Evolutionary conservation across 2,113 vertebrate genomes (phyloP).

Genomic region (Siphamia tubifer): DNA sequence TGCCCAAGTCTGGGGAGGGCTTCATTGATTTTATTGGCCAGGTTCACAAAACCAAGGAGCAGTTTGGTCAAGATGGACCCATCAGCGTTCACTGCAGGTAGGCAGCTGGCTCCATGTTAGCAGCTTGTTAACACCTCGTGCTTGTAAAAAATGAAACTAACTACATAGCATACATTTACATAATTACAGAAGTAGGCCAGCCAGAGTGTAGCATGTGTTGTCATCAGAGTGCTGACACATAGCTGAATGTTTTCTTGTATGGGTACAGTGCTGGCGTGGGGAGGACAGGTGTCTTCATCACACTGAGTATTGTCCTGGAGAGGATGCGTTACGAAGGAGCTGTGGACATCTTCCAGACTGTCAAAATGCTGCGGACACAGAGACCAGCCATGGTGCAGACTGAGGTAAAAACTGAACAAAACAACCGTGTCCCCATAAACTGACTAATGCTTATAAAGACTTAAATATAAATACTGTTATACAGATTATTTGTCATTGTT

Average conservation of each 20-base stretch:
- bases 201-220: not conserved
- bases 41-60: slow-evolving; percentile 99
- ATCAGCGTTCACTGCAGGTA: slow-evolving; percentile 99
- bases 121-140: too few species aligned
- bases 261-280: slow-evolving; percentile 90
- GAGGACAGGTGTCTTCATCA: slow-evolving; percentile 96
- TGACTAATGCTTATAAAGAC: too few species aligned
- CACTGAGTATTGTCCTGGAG: slow-evolving; percentile 96
- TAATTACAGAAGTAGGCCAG: not conserved
- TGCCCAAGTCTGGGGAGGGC: slow-evolving; percentile 97
- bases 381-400: slow-evolving; percentile 98
- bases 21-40: slow-evolving; percentile 99
- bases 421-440: too few species aligned
- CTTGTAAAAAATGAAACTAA: not conserved
- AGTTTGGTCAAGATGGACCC: slow-evolving; percentile 98
- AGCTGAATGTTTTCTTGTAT: not conserved
- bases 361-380: slow-evolving; percentile 98
- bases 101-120: not conserved
- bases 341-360: slow-evolving; percentile 99
- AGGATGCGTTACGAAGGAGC: slow-evolving; percentile 98
- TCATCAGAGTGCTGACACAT: not conserved
- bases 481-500: too few species aligned
- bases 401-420: slow-evolving; percentile 90
- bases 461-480: too few species aligned
- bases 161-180: not conserved